Evolutionary conservation across 2,888 invertebrate genomes (phyloP).

Genomic region (Rhagonycha lutea): DNA sequence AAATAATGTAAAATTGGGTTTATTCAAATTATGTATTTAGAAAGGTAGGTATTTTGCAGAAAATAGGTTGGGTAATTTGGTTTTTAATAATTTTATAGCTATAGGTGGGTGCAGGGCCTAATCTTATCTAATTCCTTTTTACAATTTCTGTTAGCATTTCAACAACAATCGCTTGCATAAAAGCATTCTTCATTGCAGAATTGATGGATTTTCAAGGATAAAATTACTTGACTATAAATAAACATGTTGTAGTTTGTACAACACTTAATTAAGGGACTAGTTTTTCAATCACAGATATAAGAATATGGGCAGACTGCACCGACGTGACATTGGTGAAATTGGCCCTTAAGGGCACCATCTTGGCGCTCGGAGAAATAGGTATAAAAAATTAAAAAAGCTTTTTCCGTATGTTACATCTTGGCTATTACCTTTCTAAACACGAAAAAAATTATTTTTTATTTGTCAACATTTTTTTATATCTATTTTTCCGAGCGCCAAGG

Average conservation of each 20-base stretch:
- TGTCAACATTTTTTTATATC: too few relatives aligned
- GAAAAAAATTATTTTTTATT: too few relatives aligned
- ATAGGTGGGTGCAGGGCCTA: not conserved
- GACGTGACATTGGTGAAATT: too few relatives aligned
- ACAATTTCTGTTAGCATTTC: not conserved
- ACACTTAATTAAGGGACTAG: not conserved
- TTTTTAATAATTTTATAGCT: not conserved
- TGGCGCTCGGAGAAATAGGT: too few relatives aligned
- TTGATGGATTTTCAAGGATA: not conserved
- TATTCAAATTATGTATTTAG: not conserved
- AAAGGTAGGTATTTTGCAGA: not conserved
- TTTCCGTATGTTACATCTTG: too few relatives aligned
- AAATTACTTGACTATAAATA: not conserved
- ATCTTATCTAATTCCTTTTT: not conserved
- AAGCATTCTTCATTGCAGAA: not conserved
- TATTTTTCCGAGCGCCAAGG: too few relatives aligned
- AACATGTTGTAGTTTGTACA: not conserved
- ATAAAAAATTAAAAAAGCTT: too few relatives aligned
- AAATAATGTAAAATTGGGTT: not conserved
- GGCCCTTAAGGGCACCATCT: too few relatives aligned
- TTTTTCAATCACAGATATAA: not conserved
- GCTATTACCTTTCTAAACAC: too few relatives aligned
- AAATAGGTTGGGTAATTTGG: not conserved
- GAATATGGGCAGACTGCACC: too few relatives aligned
- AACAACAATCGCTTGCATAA: not conserved